Percentiles rank a stretch among this genome's conserved stretches.
phyloP scores from a whole-genome alignment of 2,113 vertebrate genomes.

The Toxotes chatareus region DNA sequence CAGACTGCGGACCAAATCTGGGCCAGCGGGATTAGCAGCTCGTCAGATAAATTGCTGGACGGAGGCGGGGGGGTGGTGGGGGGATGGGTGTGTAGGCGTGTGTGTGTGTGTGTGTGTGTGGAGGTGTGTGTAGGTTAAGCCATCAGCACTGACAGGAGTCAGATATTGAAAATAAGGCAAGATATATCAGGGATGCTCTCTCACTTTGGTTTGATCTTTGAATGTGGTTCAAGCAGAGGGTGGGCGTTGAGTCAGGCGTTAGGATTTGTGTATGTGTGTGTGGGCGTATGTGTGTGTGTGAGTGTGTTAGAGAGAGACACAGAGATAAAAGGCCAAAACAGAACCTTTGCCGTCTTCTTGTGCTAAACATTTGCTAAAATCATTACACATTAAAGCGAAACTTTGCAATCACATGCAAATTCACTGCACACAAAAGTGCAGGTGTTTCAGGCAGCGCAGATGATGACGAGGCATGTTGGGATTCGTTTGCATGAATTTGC shows the following conservation, averaged over 20 bases:
- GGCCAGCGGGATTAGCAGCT: conserved; percentile 80
- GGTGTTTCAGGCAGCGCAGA: conserved; percentile 5
- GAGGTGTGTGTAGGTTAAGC: conserved; percentile 59
- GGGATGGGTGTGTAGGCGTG: conserved; percentile 19
- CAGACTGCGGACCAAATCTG: conserved; percentile 79
- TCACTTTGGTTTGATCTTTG: conserved; percentile 8
- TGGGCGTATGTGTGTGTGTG: not conserved
- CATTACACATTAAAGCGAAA: not conserved
- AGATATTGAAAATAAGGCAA: conserved; percentile 45
- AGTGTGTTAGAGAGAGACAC: not conserved
- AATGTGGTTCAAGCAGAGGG: not conserved
- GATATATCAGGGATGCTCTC: not conserved
- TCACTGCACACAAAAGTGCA: not conserved
- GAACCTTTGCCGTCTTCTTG: not conserved
- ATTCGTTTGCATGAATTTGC: conserved; percentile 63
- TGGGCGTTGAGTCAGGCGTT: not conserved
- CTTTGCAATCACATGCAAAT: conserved; percentile 12
- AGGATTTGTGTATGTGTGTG: not conserved
- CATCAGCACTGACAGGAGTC: conserved; percentile 52
- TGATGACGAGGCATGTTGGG: not conserved
- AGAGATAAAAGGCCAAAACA: not conserved
- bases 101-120: conserved; percentile 21
- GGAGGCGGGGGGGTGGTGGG: conserved; percentile 39
- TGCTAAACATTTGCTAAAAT: not conserved
- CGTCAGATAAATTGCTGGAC: conserved; percentile 73